Evolutionary conservation across 2,797 vertebrate genomes (phyloP), one percentile per base, ranked within the genome.

Genomic region (Malacoraja senta): DNA sequence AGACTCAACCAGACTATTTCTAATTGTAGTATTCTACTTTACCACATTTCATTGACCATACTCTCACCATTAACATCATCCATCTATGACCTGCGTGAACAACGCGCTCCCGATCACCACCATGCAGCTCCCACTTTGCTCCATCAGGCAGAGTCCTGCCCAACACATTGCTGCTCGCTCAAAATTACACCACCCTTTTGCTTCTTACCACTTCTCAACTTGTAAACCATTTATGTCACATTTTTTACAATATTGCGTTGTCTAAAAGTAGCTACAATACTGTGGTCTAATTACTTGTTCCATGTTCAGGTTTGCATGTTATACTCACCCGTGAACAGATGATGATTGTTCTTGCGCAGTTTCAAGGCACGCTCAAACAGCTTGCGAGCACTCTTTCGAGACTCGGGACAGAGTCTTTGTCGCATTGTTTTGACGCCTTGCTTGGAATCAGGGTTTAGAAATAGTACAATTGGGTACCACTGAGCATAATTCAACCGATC

Each of bases 401-500:
- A 99, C 94, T 99, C 99, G 10, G 98, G 96, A 95, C 98, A 99
- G 76, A 99, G 95, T 35, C 99, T 97, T 96, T 97, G 99, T 95
- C 99, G 97, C 99, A 99, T 99, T 94, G 98, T 99, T 95, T 99
- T 99, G 93, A 99, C 98, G 29, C 99, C 99, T 95, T 99, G 98
- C 96, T 99, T 99, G 78, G 97, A 99, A 94, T 99, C 99, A 0
- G 99, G 99, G 95, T 99, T 99, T 93, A 99, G 97, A 95, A 99
- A 99, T 91, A 99, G 98, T 79, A 99, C 99, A 53, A 99, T 99
- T 13, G 99, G 99, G 95, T 99, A 99, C 99, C 99, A 99, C 96
- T 99, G 99, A 83, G 99, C 99, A 44, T 99, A 99, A 96, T 99
- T 99, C 94, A 99, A 97, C 93, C 99, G 97, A 95, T 99, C 99